Percentiles rank a stretch among this genome's conserved stretches.
Conservation (phyloP, 2,797 vertebrate species). For the Podarcis lilfordi region DNA sequence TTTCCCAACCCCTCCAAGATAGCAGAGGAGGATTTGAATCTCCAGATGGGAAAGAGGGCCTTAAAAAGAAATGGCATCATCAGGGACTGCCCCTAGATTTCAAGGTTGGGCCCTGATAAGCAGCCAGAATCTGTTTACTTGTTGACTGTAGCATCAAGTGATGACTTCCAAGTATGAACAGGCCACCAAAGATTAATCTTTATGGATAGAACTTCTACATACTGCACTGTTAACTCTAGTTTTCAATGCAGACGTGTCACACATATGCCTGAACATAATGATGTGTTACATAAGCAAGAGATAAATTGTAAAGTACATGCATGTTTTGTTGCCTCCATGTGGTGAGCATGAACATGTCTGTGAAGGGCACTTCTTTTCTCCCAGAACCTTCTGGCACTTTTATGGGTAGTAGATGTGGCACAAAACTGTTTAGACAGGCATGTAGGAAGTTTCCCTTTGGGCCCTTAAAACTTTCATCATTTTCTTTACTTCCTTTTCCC, state of each 20-base stretch:
- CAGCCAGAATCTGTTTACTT: not conserved
- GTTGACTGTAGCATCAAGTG: not conserved
- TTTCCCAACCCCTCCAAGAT: too few relatives aligned
- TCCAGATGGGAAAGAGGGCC: too few relatives aligned
- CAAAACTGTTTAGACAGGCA: not conserved
- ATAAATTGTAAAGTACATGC: not conserved
- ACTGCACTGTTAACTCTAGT: not conserved
- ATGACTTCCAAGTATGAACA: not conserved
- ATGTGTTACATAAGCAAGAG: not conserved
- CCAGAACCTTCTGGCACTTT: not conserved
- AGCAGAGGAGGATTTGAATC: too few relatives aligned
- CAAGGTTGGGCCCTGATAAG: not conserved
- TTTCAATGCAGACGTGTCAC: not conserved
- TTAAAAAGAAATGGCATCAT: too few relatives aligned
- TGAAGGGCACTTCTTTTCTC: not conserved
- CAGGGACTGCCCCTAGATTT: too few relatives aligned
- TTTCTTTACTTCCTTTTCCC: not conserved
- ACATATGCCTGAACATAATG: not conserved
- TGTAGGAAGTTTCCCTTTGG: not conserved
- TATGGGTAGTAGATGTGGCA: not conserved
- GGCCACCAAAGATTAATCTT: not conserved
- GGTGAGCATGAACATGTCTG: not conserved
- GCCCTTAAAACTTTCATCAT: not conserved
- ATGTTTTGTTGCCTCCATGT: not conserved
- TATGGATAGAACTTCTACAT: not conserved